Evolutionary conservation across 2,113 vertebrate genomes (phyloP).

Genomic region (Amphiprion percula): DNA sequence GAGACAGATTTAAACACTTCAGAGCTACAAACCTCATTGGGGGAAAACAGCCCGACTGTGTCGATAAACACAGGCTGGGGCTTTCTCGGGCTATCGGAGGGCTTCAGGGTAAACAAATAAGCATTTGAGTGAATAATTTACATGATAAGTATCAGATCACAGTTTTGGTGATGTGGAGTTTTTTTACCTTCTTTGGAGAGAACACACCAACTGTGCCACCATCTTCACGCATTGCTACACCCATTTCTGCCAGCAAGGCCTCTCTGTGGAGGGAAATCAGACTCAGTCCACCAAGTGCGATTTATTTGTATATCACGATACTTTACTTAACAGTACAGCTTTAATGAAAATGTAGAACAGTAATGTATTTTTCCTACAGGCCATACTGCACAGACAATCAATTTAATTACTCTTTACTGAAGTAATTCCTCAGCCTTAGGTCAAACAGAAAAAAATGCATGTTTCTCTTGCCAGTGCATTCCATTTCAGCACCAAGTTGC

Average conservation of each 20-base stretch:
- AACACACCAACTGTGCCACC: conserved; percentile 97
- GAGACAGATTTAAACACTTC: conserved; percentile 62
- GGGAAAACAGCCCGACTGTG: conserved; percentile 89
- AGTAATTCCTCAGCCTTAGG: too few relatives aligned
- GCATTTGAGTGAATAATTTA: conserved; percentile 42
- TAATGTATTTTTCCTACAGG: not conserved
- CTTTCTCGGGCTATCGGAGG: conserved; percentile 79
- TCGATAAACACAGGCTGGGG: conserved; percentile 88
- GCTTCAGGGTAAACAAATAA: conserved; percentile 78
- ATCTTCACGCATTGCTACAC: conserved; percentile 97
- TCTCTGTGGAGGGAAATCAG: conserved; percentile 85
- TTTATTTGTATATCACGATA: not conserved
- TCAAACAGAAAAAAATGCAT: too few relatives aligned
- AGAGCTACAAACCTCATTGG: conserved; percentile 88
- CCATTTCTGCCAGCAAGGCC: conserved; percentile 97
- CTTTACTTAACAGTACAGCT: too few relatives aligned
- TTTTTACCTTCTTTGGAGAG: conserved; percentile 96
- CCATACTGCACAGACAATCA: too few relatives aligned
- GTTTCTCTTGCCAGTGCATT: too few relatives aligned
- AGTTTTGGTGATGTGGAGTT: not conserved
- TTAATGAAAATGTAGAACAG: too few relatives aligned
- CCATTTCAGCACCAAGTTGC: too few relatives aligned
- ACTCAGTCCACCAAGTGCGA: not conserved
- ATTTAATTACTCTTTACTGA: too few relatives aligned
- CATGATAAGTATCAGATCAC: not conserved